Percentiles rank a stretch among this genome's conserved stretches.
Evolutionary conservation across 2,113 vertebrate species (phyloP).

Genomic region (Albula glossodonta): DNA sequence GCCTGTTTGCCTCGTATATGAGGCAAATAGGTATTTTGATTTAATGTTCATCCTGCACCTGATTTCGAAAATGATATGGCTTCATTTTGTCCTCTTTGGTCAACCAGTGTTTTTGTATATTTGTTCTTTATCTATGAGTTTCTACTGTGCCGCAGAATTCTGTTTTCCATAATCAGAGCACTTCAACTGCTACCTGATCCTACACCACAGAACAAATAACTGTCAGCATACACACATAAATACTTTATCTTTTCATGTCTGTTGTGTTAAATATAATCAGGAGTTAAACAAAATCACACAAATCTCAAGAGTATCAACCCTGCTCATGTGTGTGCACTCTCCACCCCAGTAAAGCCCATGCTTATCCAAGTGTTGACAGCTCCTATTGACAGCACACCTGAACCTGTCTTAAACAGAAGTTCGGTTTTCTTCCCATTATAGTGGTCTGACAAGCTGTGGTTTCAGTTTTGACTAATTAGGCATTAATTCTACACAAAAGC

Average conservation of each 20-base stretch:
- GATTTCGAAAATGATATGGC: too few relatives aligned
- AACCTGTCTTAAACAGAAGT: background rate
- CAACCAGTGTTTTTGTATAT: too few relatives aligned
- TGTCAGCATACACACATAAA: background rate
- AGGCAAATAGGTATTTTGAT: too few relatives aligned
- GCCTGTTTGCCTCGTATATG: too few relatives aligned
- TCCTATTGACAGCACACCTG: background rate
- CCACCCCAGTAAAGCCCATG: background rate
- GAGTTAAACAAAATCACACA: background rate
- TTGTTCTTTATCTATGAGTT: too few relatives aligned
- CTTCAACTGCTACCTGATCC: too few relatives aligned
- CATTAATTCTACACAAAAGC: conserved; percentile 5
- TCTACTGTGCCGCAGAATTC: too few relatives aligned
- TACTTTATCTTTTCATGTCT: background rate
- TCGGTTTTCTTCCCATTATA: background rate
- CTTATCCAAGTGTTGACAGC: background rate
- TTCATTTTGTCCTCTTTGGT: too few relatives aligned
- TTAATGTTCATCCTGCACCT: too few relatives aligned
- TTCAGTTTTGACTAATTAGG: background rate
- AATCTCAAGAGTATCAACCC: background rate
- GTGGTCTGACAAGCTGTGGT: background rate
- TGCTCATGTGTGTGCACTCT: background rate
- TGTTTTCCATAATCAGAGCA: too few relatives aligned
- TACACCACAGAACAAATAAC: background rate
- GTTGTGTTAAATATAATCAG: background rate